These are phyloP conservation scores for Sycobia sp. DNA, from an alignment of 1,140 invertebrate genomes.

Conservation along the genomic window DNA sequence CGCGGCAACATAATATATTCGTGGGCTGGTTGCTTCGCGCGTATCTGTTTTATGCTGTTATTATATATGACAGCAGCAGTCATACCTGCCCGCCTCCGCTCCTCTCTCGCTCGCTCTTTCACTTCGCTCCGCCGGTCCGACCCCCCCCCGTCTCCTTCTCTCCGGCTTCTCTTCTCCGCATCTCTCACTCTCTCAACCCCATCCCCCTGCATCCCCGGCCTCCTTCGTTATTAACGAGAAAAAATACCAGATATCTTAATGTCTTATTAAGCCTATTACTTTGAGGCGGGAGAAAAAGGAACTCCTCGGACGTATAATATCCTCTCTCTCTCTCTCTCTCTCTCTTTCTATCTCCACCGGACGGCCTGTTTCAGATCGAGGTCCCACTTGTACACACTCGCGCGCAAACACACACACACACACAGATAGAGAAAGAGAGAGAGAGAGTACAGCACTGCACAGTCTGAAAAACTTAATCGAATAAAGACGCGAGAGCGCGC, in stretches of 20 bases:
- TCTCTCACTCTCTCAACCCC: slow-evolving; percentile 11
- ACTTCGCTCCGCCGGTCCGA: neutral
- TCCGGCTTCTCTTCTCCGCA: neutral
- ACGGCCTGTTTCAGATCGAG: no score
- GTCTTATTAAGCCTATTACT: slow-evolving; percentile 37
- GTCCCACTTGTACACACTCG: no score
- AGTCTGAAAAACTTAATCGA: slow-evolving; percentile 27
- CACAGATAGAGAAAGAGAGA: no score
- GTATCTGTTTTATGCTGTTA: slow-evolving; percentile 64
- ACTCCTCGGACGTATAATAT: neutral
- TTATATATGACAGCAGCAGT: slow-evolving; percentile 64
- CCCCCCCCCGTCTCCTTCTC: neutral
- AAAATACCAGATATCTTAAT: slow-evolving; percentile 36
- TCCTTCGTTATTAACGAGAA: slow-evolving; percentile 31
- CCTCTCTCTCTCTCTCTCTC: slow-evolving; percentile 2
- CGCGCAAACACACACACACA: no score
- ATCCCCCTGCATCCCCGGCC: slow-evolving; percentile 19
- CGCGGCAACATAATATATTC: slow-evolving; percentile 64
- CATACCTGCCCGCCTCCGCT: slow-evolving; percentile 51
- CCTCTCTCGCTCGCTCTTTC: slow-evolving; percentile 20
- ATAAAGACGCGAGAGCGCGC: slow-evolving; percentile 2
- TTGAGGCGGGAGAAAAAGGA: slow-evolving; percentile 13
- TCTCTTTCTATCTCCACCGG: no score
- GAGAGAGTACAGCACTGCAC: neutral
- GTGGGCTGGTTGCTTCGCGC: slow-evolving; percentile 58